Base-by-base conservation (phyloP, 2,888 invertebrate species). In the Chamaedrilus cognettii region DNA sequence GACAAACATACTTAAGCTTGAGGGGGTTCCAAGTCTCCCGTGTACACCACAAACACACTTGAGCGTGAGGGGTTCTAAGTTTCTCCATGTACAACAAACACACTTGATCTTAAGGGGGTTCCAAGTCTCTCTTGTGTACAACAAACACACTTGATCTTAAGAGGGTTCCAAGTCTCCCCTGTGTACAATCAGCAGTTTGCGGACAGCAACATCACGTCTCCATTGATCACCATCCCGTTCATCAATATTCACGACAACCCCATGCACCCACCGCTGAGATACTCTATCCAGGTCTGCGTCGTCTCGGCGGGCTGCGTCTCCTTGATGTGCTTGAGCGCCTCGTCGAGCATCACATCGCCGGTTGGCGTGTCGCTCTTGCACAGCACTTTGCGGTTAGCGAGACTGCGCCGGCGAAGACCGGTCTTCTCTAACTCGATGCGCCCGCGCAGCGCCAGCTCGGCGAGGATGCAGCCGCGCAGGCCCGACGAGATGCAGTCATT, bases 401-500 rank as follows among this genome's bases (percentile, higher is more conserved):
- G 86, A 78, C 94, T 92, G 81, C 95, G 89, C 34, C 85, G 71
- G 77, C 97, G 87, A 94, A 98, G 95, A 58, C 98, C 98, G 78
- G 95, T 93, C 83, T 92, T 92, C 85, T 99, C 99, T 78, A 99
- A 87, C 87, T 97, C 97, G 69, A 99, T 90, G 69, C 98, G 90
- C 57, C 96, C 96, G 78, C 97, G 88, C 71, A 99, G 86, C 11
- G 95, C 95, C 78, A 99, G 87, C 86, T 99, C 99, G 75, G 99
- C 95, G 77, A 99, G 88, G 82, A 99, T 99, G 85, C 98, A 99
- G 72, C 99, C 99, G 79, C 99, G 89, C 72, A 99, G 87, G 55
- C 99, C 99, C 79, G 96, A 96, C 76, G 98, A 98, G 88, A 99
- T 98, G 87, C 98, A 99, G 86, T 99, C 99, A 86, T 99, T 99